These are phyloP conservation scores for Oikopleura albicans DNA, from an alignment of 23 tunicate genomes.

Conservation along the genomic window DNA sequence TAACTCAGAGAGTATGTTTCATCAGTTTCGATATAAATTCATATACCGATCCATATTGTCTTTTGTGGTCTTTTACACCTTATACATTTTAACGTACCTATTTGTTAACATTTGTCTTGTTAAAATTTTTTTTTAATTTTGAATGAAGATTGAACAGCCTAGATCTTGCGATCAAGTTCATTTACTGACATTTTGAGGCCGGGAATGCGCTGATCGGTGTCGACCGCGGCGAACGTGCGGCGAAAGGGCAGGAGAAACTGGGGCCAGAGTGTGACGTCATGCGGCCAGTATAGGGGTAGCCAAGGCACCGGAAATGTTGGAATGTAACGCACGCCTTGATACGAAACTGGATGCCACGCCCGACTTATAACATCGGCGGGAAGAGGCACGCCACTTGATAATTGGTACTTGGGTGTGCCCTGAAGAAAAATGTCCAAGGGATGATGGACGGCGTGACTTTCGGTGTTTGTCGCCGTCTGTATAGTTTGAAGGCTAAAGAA, in stretches of 20 bases:
- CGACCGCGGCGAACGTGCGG: constrained; percentile 8
- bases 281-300: not conserved
- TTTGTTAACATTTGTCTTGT: no score
- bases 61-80: no score
- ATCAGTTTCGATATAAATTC: no score
- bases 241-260: not conserved
- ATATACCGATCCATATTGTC: no score
- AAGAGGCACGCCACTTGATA: not conserved
- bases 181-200: constrained; percentile 9
- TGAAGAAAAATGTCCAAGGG: not conserved
- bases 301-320: constrained; percentile 15
- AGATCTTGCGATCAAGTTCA: not conserved
- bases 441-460: not conserved
- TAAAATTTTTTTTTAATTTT: no score
- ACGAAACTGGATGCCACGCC: not conserved
- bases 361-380: not conserved
- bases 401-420: not conserved
- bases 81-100: no score
- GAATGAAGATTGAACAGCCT: no score
- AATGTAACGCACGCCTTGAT: constrained; percentile 3
- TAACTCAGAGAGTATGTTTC: no score
- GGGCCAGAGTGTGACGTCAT: constrained; percentile 7
- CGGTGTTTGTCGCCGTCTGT: not conserved
- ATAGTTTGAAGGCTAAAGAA: not conserved
- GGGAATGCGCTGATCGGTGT: not conserved